phyloP scores from a whole-genome alignment of 2,113 vertebrate genomes.

The Lichenostomus cassidix region DNA sequence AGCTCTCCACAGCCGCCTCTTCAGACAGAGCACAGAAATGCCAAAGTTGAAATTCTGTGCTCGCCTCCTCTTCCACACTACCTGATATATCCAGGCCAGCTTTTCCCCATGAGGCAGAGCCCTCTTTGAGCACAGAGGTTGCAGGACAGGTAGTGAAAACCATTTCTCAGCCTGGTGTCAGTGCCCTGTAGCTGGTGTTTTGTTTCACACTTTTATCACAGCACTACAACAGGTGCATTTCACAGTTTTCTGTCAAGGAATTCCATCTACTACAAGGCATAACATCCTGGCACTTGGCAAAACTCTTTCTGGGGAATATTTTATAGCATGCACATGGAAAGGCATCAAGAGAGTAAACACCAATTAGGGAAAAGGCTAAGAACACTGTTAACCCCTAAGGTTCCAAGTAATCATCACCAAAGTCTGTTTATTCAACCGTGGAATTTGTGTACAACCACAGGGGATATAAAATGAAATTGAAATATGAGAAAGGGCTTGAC shows the following conservation, averaged over 20 bases:
- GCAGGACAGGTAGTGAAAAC: neutral
- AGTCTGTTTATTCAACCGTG: slow-evolving; percentile 10
- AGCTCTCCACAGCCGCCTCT: neutral
- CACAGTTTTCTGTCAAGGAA: neutral
- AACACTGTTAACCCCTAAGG: slow-evolving; percentile 44
- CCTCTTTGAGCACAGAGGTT: neutral
- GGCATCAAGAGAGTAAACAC: slow-evolving; percentile 27
- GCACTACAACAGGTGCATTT: neutral
- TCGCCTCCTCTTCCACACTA: neutral
- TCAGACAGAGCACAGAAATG: neutral
- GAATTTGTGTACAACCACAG: slow-evolving; percentile 43
- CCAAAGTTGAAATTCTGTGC: neutral
- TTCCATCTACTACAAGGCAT: neutral
- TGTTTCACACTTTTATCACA: neutral
- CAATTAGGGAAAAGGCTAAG: slow-evolving; percentile 49
- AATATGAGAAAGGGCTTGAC: slow-evolving; percentile 4
- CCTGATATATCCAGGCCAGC: neutral
- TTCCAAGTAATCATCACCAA: slow-evolving; percentile 29
- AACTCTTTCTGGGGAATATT: neutral
- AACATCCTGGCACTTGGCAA: neutral
- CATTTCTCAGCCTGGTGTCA: neutral
- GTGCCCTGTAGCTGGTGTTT: no score
- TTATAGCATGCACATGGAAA: neutral
- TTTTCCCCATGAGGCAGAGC: neutral
- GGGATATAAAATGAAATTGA: slow-evolving; percentile 42